Evolutionary conservation across 2,797 vertebrate species (phyloP), one percentile per base, ranked within the genome.

Genomic region (Florisuga fusca): DNA sequence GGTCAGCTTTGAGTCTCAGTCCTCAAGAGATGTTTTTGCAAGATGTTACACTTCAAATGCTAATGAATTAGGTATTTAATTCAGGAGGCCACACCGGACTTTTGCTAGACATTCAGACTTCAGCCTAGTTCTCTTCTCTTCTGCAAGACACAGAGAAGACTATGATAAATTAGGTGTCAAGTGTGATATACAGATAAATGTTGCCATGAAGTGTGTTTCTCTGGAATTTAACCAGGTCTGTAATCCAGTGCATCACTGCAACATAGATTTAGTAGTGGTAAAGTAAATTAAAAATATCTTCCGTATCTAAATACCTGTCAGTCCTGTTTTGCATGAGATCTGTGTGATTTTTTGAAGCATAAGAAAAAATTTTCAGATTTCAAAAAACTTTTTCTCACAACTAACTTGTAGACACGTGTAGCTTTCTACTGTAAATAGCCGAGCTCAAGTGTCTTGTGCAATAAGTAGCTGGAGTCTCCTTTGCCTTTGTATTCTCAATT

Each of bases 141-240:
- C 58, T 68, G 33, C 46, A 87, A 91, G 43, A 78, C 53, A 87
- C 31, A 43, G 34, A 76, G 73, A 76, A 93, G 91, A 84, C 66
- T 69, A 86, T 80, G 82, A 93, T 80, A 91, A 94, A 96, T 95
- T 77, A 93, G 84, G 45, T 79, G 84, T 93, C 85, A 93, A 61
- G 73, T 62, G 74, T 93, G 80, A 94, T 93, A 91, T 38, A 87
- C 62, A 59, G 51, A 89, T 86, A 91, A 94, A 91, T 69, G 59
- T 81, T 88, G 8, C 82, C 66, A 73, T 57, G 79, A 75, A 64
- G 38, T 62, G 66, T 53, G 48, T 76, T 94, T 58, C 46, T 87
- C 46, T 82, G 51, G 50, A 89, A 78, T 84, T 81, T 84, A 95
- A 78, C 62, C 18, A 73, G 72, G 48, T 12, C 74, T 89, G 12